phyloP scores from a whole-genome alignment of 2,113 vertebrate genomes.

The Orycteropus afer region DNA sequence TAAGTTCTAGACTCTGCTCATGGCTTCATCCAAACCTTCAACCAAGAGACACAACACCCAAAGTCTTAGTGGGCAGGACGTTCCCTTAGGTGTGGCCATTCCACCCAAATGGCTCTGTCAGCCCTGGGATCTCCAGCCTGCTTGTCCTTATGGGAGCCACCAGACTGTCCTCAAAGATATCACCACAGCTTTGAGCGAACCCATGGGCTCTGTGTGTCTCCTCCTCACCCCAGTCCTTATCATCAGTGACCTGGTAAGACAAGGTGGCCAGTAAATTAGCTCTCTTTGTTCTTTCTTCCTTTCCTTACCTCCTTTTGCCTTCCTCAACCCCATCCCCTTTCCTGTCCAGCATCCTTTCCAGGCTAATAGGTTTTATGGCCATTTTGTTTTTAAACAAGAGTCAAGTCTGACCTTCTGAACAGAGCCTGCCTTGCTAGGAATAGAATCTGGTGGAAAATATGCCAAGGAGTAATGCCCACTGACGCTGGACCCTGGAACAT shows the following conservation, averaged over 20 bases:
- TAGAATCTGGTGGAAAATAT: not conserved
- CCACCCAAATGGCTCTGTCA: not conserved
- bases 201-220: not conserved
- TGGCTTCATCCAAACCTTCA: not conserved
- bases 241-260: not conserved
- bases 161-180: not conserved
- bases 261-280: not conserved
- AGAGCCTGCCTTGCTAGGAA: not conserved
- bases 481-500: not conserved
- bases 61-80: not conserved
- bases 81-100: not conserved
- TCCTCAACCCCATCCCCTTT: not conserved
- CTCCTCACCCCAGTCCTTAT: not conserved
- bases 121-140: not conserved
- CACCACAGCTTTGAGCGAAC: not conserved
- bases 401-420: constrained; percentile 18
- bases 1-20: not conserved
- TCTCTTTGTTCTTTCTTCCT: not conserved
- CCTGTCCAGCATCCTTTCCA: not conserved
- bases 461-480: not conserved
- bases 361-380: constrained; percentile 32
- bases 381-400: constrained; percentile 46
- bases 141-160: not conserved
- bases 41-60: not conserved
- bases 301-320: not conserved